Percentiles rank a stretch among this genome's conserved stretches.
Evolutionary conservation across 2,797 vertebrate genomes (phyloP).

Genomic region (Acanthiza pusilla): DNA sequence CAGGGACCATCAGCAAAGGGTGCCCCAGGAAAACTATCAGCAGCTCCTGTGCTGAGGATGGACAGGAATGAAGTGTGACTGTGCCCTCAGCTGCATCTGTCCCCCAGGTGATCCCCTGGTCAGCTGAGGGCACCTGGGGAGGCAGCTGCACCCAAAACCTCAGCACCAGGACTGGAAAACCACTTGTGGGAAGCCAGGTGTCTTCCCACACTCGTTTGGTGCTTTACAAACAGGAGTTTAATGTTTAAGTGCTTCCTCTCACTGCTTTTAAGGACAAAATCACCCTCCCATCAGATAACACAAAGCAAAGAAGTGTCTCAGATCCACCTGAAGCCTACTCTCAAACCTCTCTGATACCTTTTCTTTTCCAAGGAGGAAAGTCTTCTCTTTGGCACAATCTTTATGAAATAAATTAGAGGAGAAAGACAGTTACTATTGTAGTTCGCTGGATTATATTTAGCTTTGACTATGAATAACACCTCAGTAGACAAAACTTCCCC

Average conservation of each 20-base stretch:
- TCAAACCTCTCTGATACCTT: not conserved
- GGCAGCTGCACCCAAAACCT: not conserved
- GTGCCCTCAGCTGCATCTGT: rapidly evolving
- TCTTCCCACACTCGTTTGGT: rapidly evolving
- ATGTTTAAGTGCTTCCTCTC: not conserved
- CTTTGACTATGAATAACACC: conserved; percentile 40
- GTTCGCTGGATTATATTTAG: conserved; percentile 41
- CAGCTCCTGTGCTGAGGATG: not conserved
- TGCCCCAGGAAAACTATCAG: not conserved
- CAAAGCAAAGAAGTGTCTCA: not conserved
- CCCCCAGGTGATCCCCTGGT: not conserved
- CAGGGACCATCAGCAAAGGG: not conserved
- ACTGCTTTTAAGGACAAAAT: not conserved
- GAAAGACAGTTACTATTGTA: conserved; percentile 20
- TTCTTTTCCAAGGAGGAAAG: not conserved
- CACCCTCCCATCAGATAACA: not conserved
- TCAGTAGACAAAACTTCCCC: conserved; percentile 21
- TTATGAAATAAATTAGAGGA: conserved; percentile 10
- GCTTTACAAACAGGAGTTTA: not conserved
- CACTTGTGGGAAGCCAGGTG: not conserved
- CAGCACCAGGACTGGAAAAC: not conserved
- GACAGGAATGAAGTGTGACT: not conserved
- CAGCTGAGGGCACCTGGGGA: not conserved
- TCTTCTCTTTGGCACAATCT: not conserved
- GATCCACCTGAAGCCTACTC: not conserved